Evolutionary conservation across 2,888 invertebrate species (phyloP).

Genomic region (Galerucella nymphaeae): DNA sequence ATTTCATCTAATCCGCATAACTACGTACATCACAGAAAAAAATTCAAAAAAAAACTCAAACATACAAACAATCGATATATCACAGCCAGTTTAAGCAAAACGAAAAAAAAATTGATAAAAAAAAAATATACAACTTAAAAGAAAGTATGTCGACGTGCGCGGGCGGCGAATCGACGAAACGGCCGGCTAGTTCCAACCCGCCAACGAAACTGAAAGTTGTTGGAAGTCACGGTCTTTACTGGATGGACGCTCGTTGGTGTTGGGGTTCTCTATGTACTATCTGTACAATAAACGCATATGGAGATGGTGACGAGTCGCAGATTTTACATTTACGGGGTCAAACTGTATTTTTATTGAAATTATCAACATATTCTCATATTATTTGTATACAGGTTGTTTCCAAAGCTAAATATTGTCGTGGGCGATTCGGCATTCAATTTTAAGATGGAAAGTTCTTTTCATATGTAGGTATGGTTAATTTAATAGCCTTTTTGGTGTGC

Average conservation of each 20-base stretch:
- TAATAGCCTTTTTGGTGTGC: no score
- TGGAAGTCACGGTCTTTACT: conserved; percentile 20
- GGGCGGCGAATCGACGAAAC: conserved; percentile 63
- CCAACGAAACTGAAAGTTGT: conserved; percentile 63
- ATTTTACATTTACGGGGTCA: background rate
- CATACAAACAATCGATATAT: conserved; percentile 17
- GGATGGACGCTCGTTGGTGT: background rate
- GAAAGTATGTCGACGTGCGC: conserved; percentile 42
- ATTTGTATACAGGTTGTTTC: no score
- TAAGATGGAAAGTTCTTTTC: no score
- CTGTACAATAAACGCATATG: background rate
- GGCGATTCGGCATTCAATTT: no score
- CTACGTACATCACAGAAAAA: conserved; percentile 1
- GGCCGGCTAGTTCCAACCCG: conserved; percentile 68
- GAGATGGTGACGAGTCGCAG: background rate
- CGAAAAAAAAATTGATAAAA: conserved; percentile 16
- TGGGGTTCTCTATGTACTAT: background rate
- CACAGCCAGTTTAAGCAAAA: conserved; percentile 30
- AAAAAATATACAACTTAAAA: conserved; percentile 1
- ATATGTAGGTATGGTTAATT: no score
- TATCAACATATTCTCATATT: no score
- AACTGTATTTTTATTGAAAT: background rate
- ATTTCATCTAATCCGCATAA: conserved; percentile 18
- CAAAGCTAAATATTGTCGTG: no score
- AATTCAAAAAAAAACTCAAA: conserved; percentile 7